phyloP scores from a whole-genome alignment of 2,797 vertebrate genomes.

The Gobionotothen gibberifrons region DNA sequence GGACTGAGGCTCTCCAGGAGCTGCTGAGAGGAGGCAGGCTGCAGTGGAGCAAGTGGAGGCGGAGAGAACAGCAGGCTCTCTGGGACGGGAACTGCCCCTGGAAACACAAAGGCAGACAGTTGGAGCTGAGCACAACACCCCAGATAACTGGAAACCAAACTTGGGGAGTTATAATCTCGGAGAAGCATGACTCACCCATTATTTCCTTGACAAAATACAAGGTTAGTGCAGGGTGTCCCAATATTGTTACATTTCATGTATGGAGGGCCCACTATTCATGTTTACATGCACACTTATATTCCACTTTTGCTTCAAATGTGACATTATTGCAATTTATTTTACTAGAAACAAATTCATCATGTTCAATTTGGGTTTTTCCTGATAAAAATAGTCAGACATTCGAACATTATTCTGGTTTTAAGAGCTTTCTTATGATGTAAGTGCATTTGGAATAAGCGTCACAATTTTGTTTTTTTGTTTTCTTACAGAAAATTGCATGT shows the following conservation, averaged over 20 bases:
- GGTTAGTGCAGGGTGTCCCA: background rate
- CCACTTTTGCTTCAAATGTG: no score
- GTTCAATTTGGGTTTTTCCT: no score
- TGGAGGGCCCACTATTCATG: background rate
- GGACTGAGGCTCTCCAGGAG: constrained; percentile 73
- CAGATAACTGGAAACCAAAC: no score
- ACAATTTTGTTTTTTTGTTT: no score
- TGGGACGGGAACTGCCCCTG: constrained; percentile 86
- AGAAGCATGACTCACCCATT: background rate
- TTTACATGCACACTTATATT: no score
- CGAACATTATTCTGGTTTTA: no score
- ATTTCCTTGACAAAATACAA: background rate
- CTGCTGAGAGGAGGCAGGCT: constrained; percentile 47
- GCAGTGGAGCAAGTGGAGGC: constrained; percentile 58
- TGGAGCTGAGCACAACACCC: background rate
- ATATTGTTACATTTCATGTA: background rate
- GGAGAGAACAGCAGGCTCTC: constrained; percentile 84
- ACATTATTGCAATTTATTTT: no score
- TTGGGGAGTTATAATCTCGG: background rate
- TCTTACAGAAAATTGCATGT: no score
- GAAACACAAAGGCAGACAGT: constrained; percentile 23
- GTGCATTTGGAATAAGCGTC: no score
- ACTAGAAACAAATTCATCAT: no score
- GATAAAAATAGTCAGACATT: no score
- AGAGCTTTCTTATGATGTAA: no score